Evolutionary conservation across 2,888 invertebrate species (phyloP), one percentile per base, ranked within the genome.

Genomic region (Lasioglossum villosulum): DNA sequence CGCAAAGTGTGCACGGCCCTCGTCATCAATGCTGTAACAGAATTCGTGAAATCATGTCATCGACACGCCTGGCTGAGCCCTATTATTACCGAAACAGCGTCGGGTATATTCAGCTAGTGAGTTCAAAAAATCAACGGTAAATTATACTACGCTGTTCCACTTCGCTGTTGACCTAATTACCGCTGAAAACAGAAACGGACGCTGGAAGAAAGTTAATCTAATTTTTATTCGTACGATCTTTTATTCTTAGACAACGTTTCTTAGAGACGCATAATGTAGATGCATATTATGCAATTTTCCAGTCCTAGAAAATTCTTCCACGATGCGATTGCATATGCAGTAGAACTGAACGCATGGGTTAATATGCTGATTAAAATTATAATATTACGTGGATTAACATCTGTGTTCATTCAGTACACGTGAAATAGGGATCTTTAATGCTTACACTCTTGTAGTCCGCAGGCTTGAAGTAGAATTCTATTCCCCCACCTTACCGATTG

Each of bases 41-140:
- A 87, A 82, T 86, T 78, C 48, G 39, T 45, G 52, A 63, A 52
- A 70, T 70, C 75, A 77, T 80, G 82, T 84, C 78, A 84, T 89
- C 78, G 80, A 74, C 85, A 75, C 74, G 78, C 30, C 59, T 16
- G 4, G 19, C 23, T 16, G 42, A 39, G 0, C 16, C 27, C 5
- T 72, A 19, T 66, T 77, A 78, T 81, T 79, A 80, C 52, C 39
- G 19, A 42, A 70, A 70, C 14, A n/a, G 34, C 66, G 66, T 19
- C 34, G 34, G 23, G 0, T 56, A 56, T n/a, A n/a, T 34, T 3
- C 34, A 23, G 19, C 34, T 8, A 8, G 23, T 10, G 19, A 14
- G 5, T 16, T 27, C 0, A 63, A 66, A 66, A 66, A 34, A 10
- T 34, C 66, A 19, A 23, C 23, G 66, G 10, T 37, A 12, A 56